Evolutionary conservation across 2,888 invertebrate genomes (phyloP).

Genomic region (Epinotia ramella): DNA sequence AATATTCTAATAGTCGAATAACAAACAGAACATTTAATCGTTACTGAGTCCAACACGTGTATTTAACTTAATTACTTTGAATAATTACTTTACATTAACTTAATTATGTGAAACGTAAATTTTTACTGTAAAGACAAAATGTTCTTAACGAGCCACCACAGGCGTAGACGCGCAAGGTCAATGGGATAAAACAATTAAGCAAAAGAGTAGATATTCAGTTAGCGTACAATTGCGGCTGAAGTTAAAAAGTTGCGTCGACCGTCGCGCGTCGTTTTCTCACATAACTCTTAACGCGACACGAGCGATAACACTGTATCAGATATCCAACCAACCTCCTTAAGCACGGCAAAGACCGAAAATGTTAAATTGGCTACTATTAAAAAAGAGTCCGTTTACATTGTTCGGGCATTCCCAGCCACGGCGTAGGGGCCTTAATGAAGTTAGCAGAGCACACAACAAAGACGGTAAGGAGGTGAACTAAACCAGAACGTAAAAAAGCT

Average conservation of each 20-base stretch:
- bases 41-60: background rate
- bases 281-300: slow-evolving; percentile 67
- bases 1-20: background rate
- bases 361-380: slow-evolving; percentile 70
- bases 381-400: slow-evolving; percentile 68
- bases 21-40: background rate
- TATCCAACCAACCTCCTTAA: slow-evolving; percentile 60
- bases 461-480: slow-evolving; percentile 73
- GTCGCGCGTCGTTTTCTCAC: slow-evolving; percentile 65
- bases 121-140: slow-evolving; percentile 16
- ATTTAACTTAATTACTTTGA: background rate
- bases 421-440: slow-evolving; percentile 69
- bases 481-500: slow-evolving; percentile 78
- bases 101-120: slow-evolving; percentile 8
- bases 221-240: slow-evolving; percentile 44
- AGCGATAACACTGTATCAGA: slow-evolving; percentile 66
- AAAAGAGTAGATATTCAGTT: slow-evolving; percentile 12
- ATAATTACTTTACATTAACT: slow-evolving; percentile 27
- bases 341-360: slow-evolving; percentile 66
- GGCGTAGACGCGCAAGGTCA: slow-evolving; percentile 2
- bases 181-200: slow-evolving; percentile 21
- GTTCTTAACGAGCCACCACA: slow-evolving; percentile 10
- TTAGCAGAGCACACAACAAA: slow-evolving; percentile 71
- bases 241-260: slow-evolving; percentile 50
- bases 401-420: slow-evolving; percentile 69